Conservation (phyloP, 2,888 invertebrate genomes). For the Labia minor region DNA sequence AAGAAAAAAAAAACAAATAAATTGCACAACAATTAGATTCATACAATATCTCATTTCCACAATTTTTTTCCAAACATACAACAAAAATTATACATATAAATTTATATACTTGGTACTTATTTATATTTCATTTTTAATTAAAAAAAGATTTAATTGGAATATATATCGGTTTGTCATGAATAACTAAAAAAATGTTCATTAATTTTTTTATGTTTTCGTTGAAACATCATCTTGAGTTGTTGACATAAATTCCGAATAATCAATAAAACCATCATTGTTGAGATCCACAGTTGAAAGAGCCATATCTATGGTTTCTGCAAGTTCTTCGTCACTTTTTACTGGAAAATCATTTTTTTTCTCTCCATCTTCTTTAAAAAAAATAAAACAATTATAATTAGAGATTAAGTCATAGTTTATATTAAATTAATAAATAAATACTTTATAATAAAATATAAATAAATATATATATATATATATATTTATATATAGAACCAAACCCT, state of each 20-base stretch:
- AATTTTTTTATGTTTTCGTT: not conserved
- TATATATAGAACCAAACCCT: too few species aligned
- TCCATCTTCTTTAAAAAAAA: not conserved
- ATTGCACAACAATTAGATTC: constrained; percentile 3
- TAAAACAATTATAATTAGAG: too few species aligned
- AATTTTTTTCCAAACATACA: not conserved
- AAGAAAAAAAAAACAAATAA: too few species aligned
- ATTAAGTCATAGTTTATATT: too few species aligned
- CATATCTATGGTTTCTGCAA: constrained; percentile 47
- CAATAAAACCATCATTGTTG: constrained; percentile 64
- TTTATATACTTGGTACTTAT: too few species aligned
- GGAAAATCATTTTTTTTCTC: constrained; percentile 30
- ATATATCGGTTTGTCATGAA: not conserved
- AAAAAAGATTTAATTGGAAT: not conserved
- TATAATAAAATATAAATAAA: too few species aligned
- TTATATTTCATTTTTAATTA: too few species aligned
- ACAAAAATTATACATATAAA: not conserved
- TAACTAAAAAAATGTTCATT: not conserved
- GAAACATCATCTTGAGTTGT: not conserved
- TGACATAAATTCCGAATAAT: constrained; percentile 45
- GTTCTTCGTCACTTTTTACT: constrained; percentile 43
- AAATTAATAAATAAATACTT: too few species aligned
- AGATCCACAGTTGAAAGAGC: constrained; percentile 54
- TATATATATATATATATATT: too few species aligned
- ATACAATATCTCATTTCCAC: not conserved